phyloP scores from a whole-genome alignment of 2,888 invertebrate species.

The Ectemnius lituratus region DNA sequence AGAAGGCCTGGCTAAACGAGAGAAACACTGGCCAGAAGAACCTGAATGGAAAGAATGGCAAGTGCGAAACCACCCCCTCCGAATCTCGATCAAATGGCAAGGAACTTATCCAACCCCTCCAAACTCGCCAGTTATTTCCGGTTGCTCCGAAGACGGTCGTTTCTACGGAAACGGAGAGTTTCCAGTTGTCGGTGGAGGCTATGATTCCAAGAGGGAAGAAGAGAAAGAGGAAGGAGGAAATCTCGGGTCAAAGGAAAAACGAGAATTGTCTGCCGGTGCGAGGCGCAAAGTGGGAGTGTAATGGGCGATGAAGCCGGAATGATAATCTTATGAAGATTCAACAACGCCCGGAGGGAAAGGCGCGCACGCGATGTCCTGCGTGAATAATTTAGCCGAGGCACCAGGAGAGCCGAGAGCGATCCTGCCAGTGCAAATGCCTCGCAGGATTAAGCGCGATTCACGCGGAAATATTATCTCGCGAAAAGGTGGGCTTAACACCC shows the following conservation, averaged over 20 bases:
- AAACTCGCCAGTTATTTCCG: no score
- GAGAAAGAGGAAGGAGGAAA: constrained; percentile 7
- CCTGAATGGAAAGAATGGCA: constrained; percentile 34
- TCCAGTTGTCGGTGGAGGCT: neutral
- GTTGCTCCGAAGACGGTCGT: no score
- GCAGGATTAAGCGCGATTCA: constrained; percentile 5
- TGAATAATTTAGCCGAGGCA: constrained; percentile 57
- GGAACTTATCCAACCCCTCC: no score
- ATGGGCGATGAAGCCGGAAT: constrained; percentile 1
- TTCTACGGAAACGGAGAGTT: no score
- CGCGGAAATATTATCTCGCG: constrained; percentile 7
- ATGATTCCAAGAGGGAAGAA: neutral
- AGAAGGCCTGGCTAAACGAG: constrained; percentile 43
- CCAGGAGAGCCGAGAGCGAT: neutral
- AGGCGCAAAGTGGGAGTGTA: neutral
- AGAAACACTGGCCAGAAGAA: constrained; percentile 24
- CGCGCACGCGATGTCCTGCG: constrained; percentile 48
- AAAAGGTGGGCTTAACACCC: constrained; percentile 27
- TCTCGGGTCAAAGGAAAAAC: neutral
- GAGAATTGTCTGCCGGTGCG: no score
- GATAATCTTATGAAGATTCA: constrained; percentile 35
- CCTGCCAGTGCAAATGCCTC: neutral
- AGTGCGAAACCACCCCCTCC: constrained; percentile 29
- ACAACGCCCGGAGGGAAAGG: constrained; percentile 38
- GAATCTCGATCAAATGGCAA: no score